Conservation (phyloP, 2,888 invertebrate genomes). For the Sphinx pinastri region DNA sequence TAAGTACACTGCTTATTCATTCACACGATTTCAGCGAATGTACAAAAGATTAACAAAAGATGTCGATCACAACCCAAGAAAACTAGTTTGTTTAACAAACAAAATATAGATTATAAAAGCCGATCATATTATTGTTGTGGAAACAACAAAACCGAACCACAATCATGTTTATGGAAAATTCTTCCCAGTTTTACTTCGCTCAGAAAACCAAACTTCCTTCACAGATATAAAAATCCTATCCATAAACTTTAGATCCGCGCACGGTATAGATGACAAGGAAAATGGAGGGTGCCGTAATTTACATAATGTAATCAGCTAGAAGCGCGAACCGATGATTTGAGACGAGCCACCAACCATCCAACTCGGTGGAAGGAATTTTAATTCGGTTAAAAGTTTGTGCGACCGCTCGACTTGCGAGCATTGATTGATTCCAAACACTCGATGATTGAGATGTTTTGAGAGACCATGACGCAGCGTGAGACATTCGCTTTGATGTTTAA, state of each 20-base stretch:
- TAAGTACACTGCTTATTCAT: too few relatives aligned
- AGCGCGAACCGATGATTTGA: conserved; percentile 61
- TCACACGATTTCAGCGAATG: too few relatives aligned
- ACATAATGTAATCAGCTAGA: conserved; percentile 66
- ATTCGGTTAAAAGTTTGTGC: conserved; percentile 24
- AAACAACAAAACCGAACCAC: too few relatives aligned
- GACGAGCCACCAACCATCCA: conserved; percentile 26
- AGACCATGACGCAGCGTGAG: background rate
- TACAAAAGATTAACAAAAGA: too few relatives aligned
- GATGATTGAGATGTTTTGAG: conserved; percentile 21
- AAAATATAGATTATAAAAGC: too few relatives aligned
- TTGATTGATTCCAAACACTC: conserved; percentile 23
- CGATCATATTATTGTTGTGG: too few relatives aligned
- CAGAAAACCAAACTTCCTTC: background rate
- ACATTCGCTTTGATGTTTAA: background rate
- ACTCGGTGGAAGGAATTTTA: conserved; percentile 25
- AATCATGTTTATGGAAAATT: too few relatives aligned
- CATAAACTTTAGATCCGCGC: conserved; percentile 15
- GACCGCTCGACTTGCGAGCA: conserved; percentile 1
- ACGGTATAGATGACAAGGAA: conserved; percentile 51
- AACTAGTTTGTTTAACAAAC: too few relatives aligned
- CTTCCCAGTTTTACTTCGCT: too few relatives aligned
- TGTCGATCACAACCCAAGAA: too few relatives aligned
- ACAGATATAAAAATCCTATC: background rate
- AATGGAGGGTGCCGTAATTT: conserved; percentile 55